Evolutionary conservation across 1,140 invertebrate species (phyloP).

Genomic region (Psilanteris sp.): DNA sequence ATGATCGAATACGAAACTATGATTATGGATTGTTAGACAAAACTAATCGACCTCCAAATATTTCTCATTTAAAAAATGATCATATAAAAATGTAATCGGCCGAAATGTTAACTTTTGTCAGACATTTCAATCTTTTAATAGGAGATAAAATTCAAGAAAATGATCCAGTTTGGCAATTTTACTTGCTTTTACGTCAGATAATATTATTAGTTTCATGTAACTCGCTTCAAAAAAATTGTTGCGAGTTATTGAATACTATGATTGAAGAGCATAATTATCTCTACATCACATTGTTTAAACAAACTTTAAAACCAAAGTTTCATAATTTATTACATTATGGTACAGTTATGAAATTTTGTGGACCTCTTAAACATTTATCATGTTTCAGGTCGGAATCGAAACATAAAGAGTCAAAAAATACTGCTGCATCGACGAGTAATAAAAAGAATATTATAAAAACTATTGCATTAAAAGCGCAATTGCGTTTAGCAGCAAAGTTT

Average conservation of each 20-base stretch:
- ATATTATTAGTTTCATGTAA: slow-evolving; percentile 6
- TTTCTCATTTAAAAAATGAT: slow-evolving; percentile 21
- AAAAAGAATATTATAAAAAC: not conserved
- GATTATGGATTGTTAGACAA: slow-evolving; percentile 4
- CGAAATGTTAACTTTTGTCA: slow-evolving; percentile 36
- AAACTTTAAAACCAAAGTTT: slow-evolving; percentile 19
- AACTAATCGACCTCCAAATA: slow-evolving; percentile 5
- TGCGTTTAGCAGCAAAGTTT: no score
- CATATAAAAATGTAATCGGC: slow-evolving; percentile 30
- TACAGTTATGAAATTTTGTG: not conserved
- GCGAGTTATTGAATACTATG: slow-evolving; percentile 2
- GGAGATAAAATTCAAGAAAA: slow-evolving; percentile 45
- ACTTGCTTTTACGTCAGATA: slow-evolving; percentile 11
- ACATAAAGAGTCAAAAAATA: slow-evolving; percentile 19
- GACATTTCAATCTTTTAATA: slow-evolving; percentile 26
- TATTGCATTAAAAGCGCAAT: not conserved
- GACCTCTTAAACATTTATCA: slow-evolving; percentile 17
- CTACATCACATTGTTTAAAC: slow-evolving; percentile 9
- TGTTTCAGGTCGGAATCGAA: slow-evolving; percentile 13
- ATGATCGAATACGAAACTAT: not conserved
- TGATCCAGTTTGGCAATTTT: slow-evolving; percentile 52
- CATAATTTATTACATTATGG: slow-evolving; percentile 16
- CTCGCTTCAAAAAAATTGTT: slow-evolving; percentile 9
- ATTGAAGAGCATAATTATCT: slow-evolving; percentile 17
- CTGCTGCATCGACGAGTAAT: not conserved